These are phyloP conservation scores for Timandra comae DNA, from an alignment of 2,888 invertebrate genomes.

Conservation along the genomic window DNA sequence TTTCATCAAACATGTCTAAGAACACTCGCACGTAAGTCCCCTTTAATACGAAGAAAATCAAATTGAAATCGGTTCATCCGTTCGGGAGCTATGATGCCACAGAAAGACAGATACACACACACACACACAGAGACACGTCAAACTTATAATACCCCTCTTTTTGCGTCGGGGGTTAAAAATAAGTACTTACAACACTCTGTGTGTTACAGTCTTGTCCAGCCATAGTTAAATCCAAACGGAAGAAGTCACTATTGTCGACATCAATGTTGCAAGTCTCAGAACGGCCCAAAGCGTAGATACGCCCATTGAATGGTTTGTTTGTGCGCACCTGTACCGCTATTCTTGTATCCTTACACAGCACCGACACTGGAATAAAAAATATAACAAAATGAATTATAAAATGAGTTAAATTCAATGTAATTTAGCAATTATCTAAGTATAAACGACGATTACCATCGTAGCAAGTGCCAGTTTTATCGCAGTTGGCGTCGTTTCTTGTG, in stretches of 20 bases:
- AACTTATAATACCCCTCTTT: too few species aligned
- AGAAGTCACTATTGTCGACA: slow-evolving; percentile 93
- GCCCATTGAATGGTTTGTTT: slow-evolving; percentile 95
- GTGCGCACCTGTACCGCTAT: slow-evolving; percentile 95
- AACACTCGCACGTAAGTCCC: too few species aligned
- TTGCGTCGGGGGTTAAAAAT: too few species aligned
- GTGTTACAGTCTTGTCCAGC: slow-evolving; percentile 96
- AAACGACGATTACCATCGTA: slow-evolving; percentile 85
- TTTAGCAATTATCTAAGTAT: slow-evolving; percentile 7
- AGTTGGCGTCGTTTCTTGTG: slow-evolving; percentile 88
- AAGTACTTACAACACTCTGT: slow-evolving; percentile 93
- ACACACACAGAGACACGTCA: too few species aligned
- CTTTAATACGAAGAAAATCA: too few species aligned
- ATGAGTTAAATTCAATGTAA: slow-evolving; percentile 3
- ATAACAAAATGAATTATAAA: slow-evolving; percentile 3
- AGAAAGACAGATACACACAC: too few species aligned
- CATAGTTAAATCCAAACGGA: slow-evolving; percentile 94
- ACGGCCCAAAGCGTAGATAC: slow-evolving; percentile 94
- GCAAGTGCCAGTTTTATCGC: slow-evolving; percentile 96
- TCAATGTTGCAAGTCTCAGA: slow-evolving; percentile 97
- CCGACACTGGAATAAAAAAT: slow-evolving; percentile 81
- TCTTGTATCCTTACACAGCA: slow-evolving; percentile 95
- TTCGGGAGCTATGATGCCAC: too few species aligned
- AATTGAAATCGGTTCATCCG: too few species aligned
- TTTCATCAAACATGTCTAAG: too few species aligned